Conservation (phyloP, 2,888 invertebrate species). For the Agriopis leucophaearia region DNA sequence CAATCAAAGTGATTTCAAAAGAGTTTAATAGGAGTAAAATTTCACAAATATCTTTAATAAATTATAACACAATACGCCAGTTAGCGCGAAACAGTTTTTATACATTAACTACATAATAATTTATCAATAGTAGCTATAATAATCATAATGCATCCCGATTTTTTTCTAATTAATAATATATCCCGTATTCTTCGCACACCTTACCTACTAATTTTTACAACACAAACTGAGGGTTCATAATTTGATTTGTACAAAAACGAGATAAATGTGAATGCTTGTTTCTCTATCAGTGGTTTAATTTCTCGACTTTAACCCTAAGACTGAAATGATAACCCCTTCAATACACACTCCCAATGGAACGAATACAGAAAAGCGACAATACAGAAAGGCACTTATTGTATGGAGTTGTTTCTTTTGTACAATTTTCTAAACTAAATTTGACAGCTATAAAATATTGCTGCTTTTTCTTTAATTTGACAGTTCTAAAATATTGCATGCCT, state of each 20-base stretch:
- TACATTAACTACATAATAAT: slow-evolving; percentile 25
- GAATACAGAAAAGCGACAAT: background rate
- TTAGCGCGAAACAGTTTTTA: slow-evolving; percentile 43
- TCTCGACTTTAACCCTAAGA: background rate
- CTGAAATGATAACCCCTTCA: background rate
- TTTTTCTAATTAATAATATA: background rate
- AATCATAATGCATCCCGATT: background rate
- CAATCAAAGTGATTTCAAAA: slow-evolving; percentile 51
- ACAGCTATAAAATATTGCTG: background rate
- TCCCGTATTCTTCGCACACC: slow-evolving; percentile 5
- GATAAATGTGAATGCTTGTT: background rate
- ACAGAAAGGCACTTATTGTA: slow-evolving; percentile 2
- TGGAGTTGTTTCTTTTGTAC: background rate
- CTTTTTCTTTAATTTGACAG: background rate
- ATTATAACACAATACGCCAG: slow-evolving; percentile 51
- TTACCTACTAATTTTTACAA: background rate
- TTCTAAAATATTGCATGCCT: background rate
- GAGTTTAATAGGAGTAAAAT: slow-evolving; percentile 54
- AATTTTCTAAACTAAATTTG: background rate
- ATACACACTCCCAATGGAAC: background rate
- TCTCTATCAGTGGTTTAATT: background rate
- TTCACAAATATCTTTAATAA: slow-evolving; percentile 59
- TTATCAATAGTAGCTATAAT: background rate
- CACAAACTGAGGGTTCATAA: background rate
- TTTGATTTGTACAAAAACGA: background rate